These are phyloP conservation scores for Penaeus vannamei DNA, from an alignment of 1,140 invertebrate genomes.

Conservation along the genomic window DNA sequence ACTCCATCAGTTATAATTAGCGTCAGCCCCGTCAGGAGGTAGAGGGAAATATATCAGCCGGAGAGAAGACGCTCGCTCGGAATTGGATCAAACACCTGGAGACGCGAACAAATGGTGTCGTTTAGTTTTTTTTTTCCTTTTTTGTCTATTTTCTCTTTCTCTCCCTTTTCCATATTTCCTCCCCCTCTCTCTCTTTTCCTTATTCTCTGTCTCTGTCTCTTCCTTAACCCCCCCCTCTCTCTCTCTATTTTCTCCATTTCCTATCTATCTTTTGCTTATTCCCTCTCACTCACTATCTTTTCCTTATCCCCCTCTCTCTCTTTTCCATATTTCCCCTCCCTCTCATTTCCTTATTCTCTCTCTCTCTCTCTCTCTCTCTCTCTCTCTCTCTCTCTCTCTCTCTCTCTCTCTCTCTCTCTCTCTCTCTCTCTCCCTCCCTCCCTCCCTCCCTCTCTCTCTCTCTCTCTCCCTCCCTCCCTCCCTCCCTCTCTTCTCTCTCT, in stretches of 20 bases:
- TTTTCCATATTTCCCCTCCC: not conserved
- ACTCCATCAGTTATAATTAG: too few relatives aligned
- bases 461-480: slow-evolving; percentile 1
- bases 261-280: too few relatives aligned
- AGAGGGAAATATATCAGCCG: not conserved
- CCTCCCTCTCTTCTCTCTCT: not conserved
- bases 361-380: not conserved
- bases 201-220: too few relatives aligned
- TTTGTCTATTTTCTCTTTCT: not conserved
- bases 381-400: slow-evolving; percentile 10
- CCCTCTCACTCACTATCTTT: too few relatives aligned
- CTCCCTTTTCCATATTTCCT: not conserved
- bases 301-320: too few relatives aligned
- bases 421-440: not conserved
- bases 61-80: not conserved
- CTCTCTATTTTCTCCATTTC: too few relatives aligned
- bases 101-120: not conserved
- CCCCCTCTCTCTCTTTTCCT: not conserved
- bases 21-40: not conserved
- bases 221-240: too few relatives aligned
- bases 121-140: not conserved
- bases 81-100: not conserved
- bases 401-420: not conserved
- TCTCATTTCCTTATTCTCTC: not conserved
- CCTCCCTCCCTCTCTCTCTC: not conserved